Base-by-base conservation (phyloP, 1,140 invertebrate genomes). In the Drosophila nasuta region DNA sequence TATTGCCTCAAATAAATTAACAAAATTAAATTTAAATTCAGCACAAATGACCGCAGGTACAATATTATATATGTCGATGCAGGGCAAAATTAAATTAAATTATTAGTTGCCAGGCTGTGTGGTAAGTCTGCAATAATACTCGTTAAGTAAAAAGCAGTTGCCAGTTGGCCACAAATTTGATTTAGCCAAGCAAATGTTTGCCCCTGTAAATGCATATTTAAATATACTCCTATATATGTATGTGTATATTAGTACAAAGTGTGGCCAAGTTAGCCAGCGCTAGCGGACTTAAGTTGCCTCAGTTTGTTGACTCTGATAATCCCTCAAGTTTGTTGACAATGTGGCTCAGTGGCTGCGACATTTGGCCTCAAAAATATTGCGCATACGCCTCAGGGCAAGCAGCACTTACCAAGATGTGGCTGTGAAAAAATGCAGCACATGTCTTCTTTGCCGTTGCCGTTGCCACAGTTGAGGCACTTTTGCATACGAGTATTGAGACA, bases 321-420 rank as follows among this genome's bases (percentile, higher is more conserved):
- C 88, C 81, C 63, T 91, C 88, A 91, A 91, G 82, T 91, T 88
- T 91, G 82, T 91, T 91, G 88, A 88, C 83, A 81, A 79, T 88
- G 70, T 83, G 89, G 72, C 83, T 68, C 63, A 64, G 51, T 65
- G 73, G 38, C 60, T 48, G 75, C 79, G 79, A 81, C 87, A 76
- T 91, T 82, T 91, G 82, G 66, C 77, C 87, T 91, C 82, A 91
- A 91, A 91, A 88, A 83, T 75, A 80, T 87, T 77, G 60, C 83
- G 59, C 74, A 82, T 80, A 82, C 77, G 83, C 73, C 73, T 59
- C 57, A 41, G 1, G 66, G 49, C 70, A 69, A 45, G 45, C 56
- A 64, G 48, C 49, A 56, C 72, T 75, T 62, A 38, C n/a, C 58
- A 35, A 45, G 28, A 52, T 43, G 20, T 25, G 13, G 46, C 38